Base-by-base conservation (phyloP, 2,797 vertebrate species). In the Clarias platycephalus region DNA sequence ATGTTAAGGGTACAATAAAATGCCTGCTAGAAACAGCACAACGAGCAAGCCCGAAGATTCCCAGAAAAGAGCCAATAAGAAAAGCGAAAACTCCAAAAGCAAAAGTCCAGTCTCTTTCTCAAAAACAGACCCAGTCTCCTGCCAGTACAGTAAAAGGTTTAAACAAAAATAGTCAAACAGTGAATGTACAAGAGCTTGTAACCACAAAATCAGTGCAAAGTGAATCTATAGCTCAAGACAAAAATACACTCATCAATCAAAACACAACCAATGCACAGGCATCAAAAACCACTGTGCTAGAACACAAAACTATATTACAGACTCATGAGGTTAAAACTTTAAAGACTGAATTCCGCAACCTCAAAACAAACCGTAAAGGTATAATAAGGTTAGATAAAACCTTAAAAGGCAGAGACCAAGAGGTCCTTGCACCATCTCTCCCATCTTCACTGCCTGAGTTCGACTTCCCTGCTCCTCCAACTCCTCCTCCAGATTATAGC, bases 381-480 rank as follows among this genome's bases (percentile, higher is more conserved):
- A 91, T 88, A 86, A 93, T 90, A 89, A 95, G 91, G 89, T 62
- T 90, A 57, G 89, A 93, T 70, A 93, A 94, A 91, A 92, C 91
- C 78, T 53, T 53, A 53, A 94, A 92, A 89, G 91, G 93, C 26
- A 89, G 88, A 87, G 20, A 84, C 40, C 82, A 86, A 64, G 70
- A 85, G 68, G 74, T 85, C 10, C 84, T 86, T 18, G 86, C 90
- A 62, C 92, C 92, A 31, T 93, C 92, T 78, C 92, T 93, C 8
- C 92, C 92, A 31, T 90, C 93, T 74, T 22, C 90, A 60, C 88
- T 76, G 2, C 83, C 88, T 88, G 94, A 96, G 87, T 87, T 89
- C 72, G 95, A 97, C 82, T 91, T 96, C 80, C 96, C 96, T 84
- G 94, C 96, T 66, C 96, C 95, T 85, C 94, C 95, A 24, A 95